Conservation (phyloP, 2,797 vertebrate species). For the Falco peregrinus region DNA sequence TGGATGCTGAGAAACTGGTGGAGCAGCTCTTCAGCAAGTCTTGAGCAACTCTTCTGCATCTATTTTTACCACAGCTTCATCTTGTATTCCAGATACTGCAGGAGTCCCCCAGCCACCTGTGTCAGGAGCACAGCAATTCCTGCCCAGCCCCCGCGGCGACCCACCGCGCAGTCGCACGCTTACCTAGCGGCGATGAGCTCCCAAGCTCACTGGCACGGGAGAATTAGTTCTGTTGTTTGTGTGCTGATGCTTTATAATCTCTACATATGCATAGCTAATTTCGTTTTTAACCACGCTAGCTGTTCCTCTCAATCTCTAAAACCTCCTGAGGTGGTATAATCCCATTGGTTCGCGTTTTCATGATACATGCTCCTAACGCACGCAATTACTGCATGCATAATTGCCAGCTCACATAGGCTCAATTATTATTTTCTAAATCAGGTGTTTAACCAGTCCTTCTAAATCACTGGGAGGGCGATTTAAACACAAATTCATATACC, state of each 20-base stretch:
- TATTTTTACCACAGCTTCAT: neutral
- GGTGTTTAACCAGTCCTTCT: conserved; percentile 20
- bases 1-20: neutral
- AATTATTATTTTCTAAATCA: conserved; percentile 47
- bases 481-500: neutral
- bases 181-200: neutral
- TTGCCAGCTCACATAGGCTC: neutral
- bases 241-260: neutral
- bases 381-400: conserved; percentile 19
- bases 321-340: neutral
- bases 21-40: neutral
- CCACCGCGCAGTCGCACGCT: neutral
- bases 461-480: conserved; percentile 1
- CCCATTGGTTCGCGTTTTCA: conserved; percentile 23
- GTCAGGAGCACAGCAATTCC: neutral
- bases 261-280: neutral
- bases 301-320: neutral
- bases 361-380: neutral
- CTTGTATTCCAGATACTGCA: neutral
- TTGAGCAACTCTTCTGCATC: neutral
- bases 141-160: neutral
- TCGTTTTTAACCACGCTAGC: neutral
- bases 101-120: neutral
- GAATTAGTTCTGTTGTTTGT: neutral
- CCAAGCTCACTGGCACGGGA: neutral